phyloP scores from a whole-genome alignment of 2,113 vertebrate genomes.

The Corythaixoides concolor region DNA sequence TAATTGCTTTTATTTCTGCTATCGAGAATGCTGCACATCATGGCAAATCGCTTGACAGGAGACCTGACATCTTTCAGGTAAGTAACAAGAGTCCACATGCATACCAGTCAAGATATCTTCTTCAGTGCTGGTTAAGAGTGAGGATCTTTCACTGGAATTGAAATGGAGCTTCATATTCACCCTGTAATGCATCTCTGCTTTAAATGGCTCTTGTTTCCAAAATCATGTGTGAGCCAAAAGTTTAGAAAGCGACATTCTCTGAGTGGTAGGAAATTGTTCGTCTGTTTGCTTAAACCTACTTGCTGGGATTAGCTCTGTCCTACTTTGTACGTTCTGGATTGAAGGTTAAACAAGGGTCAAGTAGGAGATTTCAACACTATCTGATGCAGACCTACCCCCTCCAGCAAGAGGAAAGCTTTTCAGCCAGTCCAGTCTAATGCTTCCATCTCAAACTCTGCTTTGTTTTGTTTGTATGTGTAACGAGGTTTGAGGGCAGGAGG shows the following conservation, averaged over 20 bases:
- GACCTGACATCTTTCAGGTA: neutral
- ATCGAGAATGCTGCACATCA: neutral
- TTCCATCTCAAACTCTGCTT: conserved; percentile 56
- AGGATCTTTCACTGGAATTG: neutral
- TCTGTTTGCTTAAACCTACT: conserved; percentile 77
- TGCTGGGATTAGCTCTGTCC: conserved; percentile 73
- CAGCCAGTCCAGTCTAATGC: conserved; percentile 28
- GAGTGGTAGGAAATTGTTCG: neutral
- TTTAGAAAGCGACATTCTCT: neutral
- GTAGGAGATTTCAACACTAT: conserved; percentile 76
- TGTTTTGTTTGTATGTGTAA: conserved; percentile 70
- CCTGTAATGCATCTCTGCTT: neutral
- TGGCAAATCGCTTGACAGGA: neutral
- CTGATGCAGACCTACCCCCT: conserved; percentile 64
- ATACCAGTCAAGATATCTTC: neutral
- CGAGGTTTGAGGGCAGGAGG: conserved; percentile 61
- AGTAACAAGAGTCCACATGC: neutral
- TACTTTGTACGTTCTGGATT: conserved; percentile 61
- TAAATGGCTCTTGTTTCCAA: neutral
- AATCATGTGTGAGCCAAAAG: neutral
- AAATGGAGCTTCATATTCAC: neutral
- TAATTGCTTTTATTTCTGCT: neutral
- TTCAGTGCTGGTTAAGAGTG: neutral
- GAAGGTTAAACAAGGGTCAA: conserved; percentile 78
- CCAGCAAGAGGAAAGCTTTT: conserved; percentile 54